Conservation (phyloP, 2,113 vertebrate species). For the Microtus pennsylvanicus region DNA sequence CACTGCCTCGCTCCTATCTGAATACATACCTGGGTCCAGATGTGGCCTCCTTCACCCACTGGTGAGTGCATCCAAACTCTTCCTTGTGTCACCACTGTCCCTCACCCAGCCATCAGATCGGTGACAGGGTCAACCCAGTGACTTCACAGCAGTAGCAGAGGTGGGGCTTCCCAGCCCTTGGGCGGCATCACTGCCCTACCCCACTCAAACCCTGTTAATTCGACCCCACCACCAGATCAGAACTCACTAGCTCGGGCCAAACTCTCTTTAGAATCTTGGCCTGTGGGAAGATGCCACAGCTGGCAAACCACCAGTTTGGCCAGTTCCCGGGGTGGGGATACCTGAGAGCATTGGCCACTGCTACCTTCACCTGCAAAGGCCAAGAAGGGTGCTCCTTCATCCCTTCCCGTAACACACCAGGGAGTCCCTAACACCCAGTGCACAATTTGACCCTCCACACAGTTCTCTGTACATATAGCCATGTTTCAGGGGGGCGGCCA, state of each 20-base stretch:
- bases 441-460: constrained; percentile 5
- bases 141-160: neutral
- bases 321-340: neutral
- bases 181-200: neutral
- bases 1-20: constrained; percentile 24
- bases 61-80: neutral
- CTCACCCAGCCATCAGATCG: neutral
- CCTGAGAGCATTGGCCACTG: neutral
- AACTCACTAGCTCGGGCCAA: neutral
- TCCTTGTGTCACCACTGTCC: neutral
- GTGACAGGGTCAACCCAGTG: constrained; percentile 44
- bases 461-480: constrained; percentile 61
- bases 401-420: neutral
- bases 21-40: neutral
- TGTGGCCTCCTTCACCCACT: neutral
- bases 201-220: neutral
- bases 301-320: neutral
- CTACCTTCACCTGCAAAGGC: neutral
- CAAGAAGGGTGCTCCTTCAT: neutral
- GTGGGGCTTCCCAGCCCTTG: neutral
- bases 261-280: neutral
- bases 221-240: neutral
- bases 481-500: constrained; percentile 63
- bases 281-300: neutral
- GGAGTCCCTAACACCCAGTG: constrained; percentile 26